Evolutionary conservation across 2,113 vertebrate species (phyloP).

Genomic region (Gallinago media): DNA sequence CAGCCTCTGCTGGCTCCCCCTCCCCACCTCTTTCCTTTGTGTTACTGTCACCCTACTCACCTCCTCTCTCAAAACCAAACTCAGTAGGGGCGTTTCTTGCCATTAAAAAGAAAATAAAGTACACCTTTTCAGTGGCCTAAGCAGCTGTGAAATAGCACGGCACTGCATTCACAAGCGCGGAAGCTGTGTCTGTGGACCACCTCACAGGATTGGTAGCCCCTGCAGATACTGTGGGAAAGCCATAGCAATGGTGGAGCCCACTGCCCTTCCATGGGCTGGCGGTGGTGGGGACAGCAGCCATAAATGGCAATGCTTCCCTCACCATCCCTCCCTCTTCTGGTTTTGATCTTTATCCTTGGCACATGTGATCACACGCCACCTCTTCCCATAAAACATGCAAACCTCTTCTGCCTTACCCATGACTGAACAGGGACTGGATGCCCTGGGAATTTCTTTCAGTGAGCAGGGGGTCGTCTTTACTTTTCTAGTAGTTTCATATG

Average conservation of each 20-base stretch:
- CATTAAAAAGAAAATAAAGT: background rate
- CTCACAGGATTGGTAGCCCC: constrained; percentile 36
- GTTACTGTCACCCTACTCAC: background rate
- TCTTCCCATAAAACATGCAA: constrained; percentile 52
- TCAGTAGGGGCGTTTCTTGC: constrained; percentile 29
- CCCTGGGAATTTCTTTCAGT: constrained; percentile 70
- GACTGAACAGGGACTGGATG: constrained; percentile 71
- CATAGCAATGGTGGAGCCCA: background rate
- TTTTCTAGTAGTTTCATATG: constrained; percentile 77
- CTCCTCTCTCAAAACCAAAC: background rate
- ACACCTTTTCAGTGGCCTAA: background rate
- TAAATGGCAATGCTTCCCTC: background rate
- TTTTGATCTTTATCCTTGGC: constrained; percentile 31
- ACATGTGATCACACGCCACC: background rate
- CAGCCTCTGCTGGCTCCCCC: background rate
- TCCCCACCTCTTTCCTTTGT: background rate
- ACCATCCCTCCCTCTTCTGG: background rate
- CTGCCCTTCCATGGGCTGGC: background rate
- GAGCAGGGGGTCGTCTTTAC: constrained; percentile 72
- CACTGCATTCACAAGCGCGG: background rate
- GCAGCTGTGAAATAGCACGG: background rate
- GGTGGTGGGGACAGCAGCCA: background rate
- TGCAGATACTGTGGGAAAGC: background rate
- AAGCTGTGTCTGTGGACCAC: constrained; percentile 72
- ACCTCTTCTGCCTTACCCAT: constrained; percentile 72